Base-by-base conservation (phyloP, 2,113 vertebrate genomes). In the Falcunculus frontatus region DNA sequence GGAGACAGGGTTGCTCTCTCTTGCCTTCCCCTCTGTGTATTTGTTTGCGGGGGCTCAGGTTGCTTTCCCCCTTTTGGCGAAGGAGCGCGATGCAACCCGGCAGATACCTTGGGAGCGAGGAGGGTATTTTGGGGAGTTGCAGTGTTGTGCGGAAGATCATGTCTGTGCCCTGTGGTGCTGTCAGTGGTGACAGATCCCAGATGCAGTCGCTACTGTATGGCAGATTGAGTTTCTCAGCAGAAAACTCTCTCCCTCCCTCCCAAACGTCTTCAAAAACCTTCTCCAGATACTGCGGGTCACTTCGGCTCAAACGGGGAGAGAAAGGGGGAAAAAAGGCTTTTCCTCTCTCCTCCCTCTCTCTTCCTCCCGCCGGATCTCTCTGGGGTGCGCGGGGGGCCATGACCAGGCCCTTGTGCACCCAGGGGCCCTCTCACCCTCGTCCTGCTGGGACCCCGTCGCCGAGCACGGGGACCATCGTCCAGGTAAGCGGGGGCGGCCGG, bases 121-220 rank as follows among this genome's bases (percentile, higher is more conserved):
- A 98, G 97, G 97, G 97, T 98, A 97, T 97, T 97, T 97, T 92
- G 91, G 89, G 97, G 97, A 97, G 97, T 96, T 97, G 97, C 97
- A 96, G 97, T 94, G 97, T 95, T 98, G 97, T 96, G 98, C 97
- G 80, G 98, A 98, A 97, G 98, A 98, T 98, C 98, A 94, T 94
- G 97, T 97, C 98, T 96, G 98, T 98, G 98, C 98, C 98, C 98
- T 95, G 96, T 96, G 97, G 96, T 98, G 98, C 98, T 99, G 98
- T 99, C 98, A 99, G 98, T 97, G 56, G 98, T 99, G 98, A 99
- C 98, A 98, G 97, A 98, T 98, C 98, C 98, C 98, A 99, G 98
- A 98, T 97, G 98, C 98, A 96, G 97, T 97, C 98, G 98, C 98
- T 99, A 99, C 98, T 99, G 98, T 98, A 98, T 98, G 98, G 98